Evolutionary conservation across 2,113 vertebrate genomes (phyloP), one percentile per base, ranked within the genome.

Genomic region (Piliocolobus tephrosceles): DNA sequence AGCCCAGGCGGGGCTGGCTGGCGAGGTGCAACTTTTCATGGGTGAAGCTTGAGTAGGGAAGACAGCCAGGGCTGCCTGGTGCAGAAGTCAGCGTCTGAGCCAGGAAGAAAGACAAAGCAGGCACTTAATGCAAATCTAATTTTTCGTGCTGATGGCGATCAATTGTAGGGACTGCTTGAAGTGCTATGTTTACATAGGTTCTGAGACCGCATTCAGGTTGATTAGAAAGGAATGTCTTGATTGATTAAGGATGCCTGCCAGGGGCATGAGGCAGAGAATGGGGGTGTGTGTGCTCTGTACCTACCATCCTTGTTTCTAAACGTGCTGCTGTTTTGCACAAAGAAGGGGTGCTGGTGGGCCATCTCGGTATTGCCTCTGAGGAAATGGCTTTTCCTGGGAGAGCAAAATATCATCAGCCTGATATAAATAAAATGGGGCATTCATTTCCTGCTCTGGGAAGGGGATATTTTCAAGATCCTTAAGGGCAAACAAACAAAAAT

Each of bases 121-220:
- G 35, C 10, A 27, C 43, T 70, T 30, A 92, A 38, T 57, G 78
- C 80, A 73, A 50, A 90, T 72, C 61, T 90, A 1, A 93, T 75
- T 80, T 85, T 64, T 27, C 58, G 8, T 0, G 2, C 55, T 43
- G 20, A 27, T 0, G 1, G 45, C 1, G 1, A 70, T 30, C 25
- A 25, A 11, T 86, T 10, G 8, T 27, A 35, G 61, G 81, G n/a
- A 25, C 64, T 55, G 45, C 80, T 75, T 45, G 52, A 47, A 70
- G 90, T 27, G 40, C 82, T 78, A 9, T 12, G 10, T 84, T 40
- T 58, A 23, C 5, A 4, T 13, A 25, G 45, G 30, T 64, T 84
- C 40, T 32, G 75, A 92, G 57, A 57, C 47, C 32, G 78, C 12
- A 10, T 23, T 47, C 14, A 40, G 55, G 61, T 43, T 43, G 55